phyloP scores from a whole-genome alignment of 2,888 invertebrate species.

The Itoplectis maculator region DNA sequence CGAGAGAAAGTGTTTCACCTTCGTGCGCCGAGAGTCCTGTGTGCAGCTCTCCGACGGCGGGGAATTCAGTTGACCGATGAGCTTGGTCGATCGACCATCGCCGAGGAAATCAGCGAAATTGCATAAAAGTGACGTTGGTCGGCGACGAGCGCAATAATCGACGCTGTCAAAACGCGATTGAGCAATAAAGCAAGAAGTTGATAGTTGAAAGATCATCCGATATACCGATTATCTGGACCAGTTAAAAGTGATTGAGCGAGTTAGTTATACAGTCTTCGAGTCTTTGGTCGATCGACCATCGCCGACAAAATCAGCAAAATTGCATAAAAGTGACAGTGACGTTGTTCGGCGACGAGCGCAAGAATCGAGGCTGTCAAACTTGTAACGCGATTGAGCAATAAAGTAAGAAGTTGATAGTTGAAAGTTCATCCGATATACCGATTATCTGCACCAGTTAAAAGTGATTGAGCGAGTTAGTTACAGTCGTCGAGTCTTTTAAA shows the following conservation, averaged over 20 bases:
- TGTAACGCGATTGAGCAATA: background rate
- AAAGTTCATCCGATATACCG: background rate
- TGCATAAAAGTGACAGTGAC: background rate
- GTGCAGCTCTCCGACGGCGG: slow-evolving; percentile 52
- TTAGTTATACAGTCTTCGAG: no score
- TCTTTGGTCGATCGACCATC: background rate
- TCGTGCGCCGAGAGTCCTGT: slow-evolving; percentile 51
- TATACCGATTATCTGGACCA: background rate
- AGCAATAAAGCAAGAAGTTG: background rate
- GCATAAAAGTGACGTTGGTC: no score
- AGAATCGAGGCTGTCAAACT: background rate
- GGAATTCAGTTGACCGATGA: slow-evolving; percentile 62
- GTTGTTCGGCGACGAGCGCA: no score
- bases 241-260: no score
- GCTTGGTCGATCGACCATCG: slow-evolving; percentile 58
- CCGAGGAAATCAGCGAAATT: background rate
- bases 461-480: no score
- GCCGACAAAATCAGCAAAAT: background rate
- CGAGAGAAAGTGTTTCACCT: slow-evolving; percentile 71
- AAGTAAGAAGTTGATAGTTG: background rate
- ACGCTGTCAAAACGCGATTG: background rate
- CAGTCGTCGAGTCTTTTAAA: no score
- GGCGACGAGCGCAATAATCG: background rate
- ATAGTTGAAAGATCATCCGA: background rate
- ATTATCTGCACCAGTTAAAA: background rate